phyloP scores from a whole-genome alignment of 2,113 vertebrate genomes.

The Megaceryle torquata region DNA sequence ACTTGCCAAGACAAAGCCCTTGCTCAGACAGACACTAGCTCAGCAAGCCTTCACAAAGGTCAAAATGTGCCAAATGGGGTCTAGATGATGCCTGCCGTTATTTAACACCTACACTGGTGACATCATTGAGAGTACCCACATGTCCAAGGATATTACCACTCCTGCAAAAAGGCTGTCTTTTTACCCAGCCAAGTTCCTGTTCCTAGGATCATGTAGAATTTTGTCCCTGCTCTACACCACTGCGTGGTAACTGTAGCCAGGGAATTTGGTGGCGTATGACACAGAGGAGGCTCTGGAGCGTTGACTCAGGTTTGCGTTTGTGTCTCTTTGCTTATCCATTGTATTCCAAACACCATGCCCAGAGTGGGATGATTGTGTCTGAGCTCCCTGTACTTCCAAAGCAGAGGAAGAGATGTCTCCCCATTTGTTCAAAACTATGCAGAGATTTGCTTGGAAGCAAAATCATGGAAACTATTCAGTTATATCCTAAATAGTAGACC shows the following conservation, averaged over 20 bases:
- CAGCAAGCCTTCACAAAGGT: background rate
- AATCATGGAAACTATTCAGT: constrained; percentile 45
- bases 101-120: background rate
- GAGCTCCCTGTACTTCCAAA: background rate
- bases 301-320: background rate
- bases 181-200: background rate
- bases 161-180: background rate
- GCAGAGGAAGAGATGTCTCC: background rate
- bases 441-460: constrained; percentile 34
- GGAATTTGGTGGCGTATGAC: background rate
- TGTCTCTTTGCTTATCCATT: background rate
- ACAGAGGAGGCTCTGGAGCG: background rate
- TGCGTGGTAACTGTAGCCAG: background rate
- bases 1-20: background rate
- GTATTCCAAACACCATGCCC: background rate
- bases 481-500: constrained; percentile 29
- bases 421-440: background rate
- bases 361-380: background rate
- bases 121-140: background rate
- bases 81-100: background rate
- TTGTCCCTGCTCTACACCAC: background rate
- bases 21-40: background rate
- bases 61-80: background rate
- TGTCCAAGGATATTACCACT: background rate
- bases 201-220: background rate